Evolutionary conservation across 37 sponge, comb jelly and placozoan species (phyloP).

Genomic region (Beroe ovata): DNA sequence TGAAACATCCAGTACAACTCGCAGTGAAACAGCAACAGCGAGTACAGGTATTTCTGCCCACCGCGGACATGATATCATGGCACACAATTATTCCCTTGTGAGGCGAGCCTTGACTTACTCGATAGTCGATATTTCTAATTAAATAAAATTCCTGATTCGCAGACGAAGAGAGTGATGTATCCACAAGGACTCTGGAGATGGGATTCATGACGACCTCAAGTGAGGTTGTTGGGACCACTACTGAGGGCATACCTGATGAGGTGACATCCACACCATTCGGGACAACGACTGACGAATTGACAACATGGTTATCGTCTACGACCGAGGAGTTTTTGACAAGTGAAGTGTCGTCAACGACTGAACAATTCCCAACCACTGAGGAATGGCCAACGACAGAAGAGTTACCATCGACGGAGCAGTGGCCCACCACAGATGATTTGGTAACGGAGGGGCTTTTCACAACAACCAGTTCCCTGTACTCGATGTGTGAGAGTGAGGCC

Average conservation of each 20-base stretch:
- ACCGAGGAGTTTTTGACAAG: background rate
- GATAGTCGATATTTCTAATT: too few species aligned
- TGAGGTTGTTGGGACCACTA: background rate
- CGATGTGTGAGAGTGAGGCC: conserved; percentile 20
- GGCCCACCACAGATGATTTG: background rate
- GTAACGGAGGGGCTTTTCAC: background rate
- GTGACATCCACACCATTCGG: background rate
- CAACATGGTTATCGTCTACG: background rate
- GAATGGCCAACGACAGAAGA: background rate
- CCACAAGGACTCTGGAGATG: background rate
- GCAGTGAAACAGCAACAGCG: too few species aligned
- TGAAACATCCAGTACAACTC: background rate
- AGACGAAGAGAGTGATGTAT: background rate
- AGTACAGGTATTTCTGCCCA: too few species aligned
- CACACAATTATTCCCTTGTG: too few species aligned
- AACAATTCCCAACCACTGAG: background rate
- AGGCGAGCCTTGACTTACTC: too few species aligned
- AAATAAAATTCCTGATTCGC: too few species aligned
- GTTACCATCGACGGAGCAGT: background rate
- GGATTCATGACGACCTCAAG: background rate
- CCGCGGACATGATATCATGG: too few species aligned
- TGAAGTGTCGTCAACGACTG: background rate
- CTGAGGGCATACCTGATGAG: background rate
- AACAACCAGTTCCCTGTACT: background rate
- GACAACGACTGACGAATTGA: background rate